These are phyloP conservation scores for Rhopilema esculentum DNA, from an alignment of 30 jellyfish, hydroid and myxozoan species.

Conservation along the genomic window DNA sequence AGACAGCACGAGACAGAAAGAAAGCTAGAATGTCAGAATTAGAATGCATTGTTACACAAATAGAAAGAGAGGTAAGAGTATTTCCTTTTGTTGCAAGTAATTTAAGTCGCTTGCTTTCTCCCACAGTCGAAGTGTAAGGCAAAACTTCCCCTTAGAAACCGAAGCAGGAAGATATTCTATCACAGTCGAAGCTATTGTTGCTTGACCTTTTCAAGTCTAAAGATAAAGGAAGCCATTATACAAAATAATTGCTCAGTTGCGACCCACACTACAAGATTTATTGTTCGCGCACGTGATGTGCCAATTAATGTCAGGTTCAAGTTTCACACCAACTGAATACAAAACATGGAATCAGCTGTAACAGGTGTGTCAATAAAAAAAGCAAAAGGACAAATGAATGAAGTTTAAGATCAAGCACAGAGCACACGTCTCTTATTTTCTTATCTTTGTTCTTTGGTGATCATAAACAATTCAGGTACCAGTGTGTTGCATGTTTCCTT, in stretches of 20 bases:
- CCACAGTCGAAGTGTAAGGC: not conserved
- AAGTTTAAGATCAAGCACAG: slow-evolving; percentile 20
- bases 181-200: not conserved
- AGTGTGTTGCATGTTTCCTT: not conserved
- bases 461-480: slow-evolving; percentile 28
- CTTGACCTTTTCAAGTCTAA: not conserved
- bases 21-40: slow-evolving; percentile 91
- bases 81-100: not conserved
- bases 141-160: not conserved
- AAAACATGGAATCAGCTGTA: slow-evolving; percentile 46
- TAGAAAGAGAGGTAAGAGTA: slow-evolving; percentile 85
- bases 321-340: not conserved
- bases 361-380: slow-evolving; percentile 61
- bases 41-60: slow-evolving; percentile 73
- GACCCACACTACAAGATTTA: not conserved
- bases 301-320: not conserved
- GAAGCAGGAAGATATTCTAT: not conserved
- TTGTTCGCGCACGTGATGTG: slow-evolving; percentile 24
- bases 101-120: not conserved
- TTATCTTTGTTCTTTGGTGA: not conserved
- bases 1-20: slow-evolving; percentile 96
- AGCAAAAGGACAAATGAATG: slow-evolving; percentile 22
- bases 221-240: too few relatives aligned
- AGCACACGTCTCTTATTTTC: slow-evolving; percentile 5
- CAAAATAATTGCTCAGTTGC: too few relatives aligned